Evolutionary conservation across 2,888 invertebrate genomes (phyloP), one percentile per base, ranked within the genome.

Genomic region (Stenoptilia bipunctidactyla): DNA sequence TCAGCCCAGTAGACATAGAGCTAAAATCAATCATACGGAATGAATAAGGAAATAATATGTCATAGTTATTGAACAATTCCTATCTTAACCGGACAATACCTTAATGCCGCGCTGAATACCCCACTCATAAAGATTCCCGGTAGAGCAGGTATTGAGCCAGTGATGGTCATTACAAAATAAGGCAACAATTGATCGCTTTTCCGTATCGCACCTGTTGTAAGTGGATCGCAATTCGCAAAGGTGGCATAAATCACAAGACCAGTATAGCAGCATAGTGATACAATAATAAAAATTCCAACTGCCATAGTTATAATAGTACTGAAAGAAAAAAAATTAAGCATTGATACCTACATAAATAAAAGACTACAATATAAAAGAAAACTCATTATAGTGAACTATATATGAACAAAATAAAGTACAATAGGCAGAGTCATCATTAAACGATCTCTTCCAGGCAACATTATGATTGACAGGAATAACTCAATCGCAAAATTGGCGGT

Each of bases 191-290:
- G 91, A 55, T 92, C 91, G 25, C 88, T 86, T 63, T 91, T 91
- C 36, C 72, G 75, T 38, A 91, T 90, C 42, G 89, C 88, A 37
- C 89, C 89, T 10, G 90, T 89, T 3, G 88, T 85, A n/a, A 96
- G 77, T 0, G 96, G 96, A 73, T 96, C 96, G 60, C 96, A 96
- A 34, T 89, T 86, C 37, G 90, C 85, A 58, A 94, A 96, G 1
- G 90, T 90, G 0, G 96, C 94, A 64, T 91, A 96, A 48, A 96
- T 92, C 1, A 96, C 88, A 4, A 96, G 82, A 0, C 96, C 96
- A 39, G 93, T 92, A 58, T 92, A 92, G 53, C 92, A 92, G 60
- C 94, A 92, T 56, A 95, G 83, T 0, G 89, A 87, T 1, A 95
- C 87, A 15, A 96, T 88, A 8, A 85, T 71, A 40, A 90, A 80